Evolutionary conservation across 2,797 vertebrate species (phyloP).

Genomic region (Sebastes minor): DNA sequence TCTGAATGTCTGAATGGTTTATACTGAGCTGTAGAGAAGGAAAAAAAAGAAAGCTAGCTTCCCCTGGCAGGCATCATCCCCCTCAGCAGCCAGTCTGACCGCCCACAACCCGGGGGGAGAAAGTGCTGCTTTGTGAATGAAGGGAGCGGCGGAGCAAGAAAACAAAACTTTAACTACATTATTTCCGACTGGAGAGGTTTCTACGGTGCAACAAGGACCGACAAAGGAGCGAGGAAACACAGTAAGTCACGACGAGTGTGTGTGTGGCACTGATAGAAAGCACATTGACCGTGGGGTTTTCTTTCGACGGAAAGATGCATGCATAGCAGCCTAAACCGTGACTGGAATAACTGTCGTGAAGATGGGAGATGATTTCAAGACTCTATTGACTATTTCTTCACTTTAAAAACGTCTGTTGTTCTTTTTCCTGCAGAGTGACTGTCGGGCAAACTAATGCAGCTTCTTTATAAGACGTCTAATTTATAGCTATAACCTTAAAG

Average conservation of each 20-base stretch:
- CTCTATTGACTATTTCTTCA: not conserved
- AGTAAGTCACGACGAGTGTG: constrained; percentile 55
- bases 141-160: constrained; percentile 73
- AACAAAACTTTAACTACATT: constrained; percentile 62
- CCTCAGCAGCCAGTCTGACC: constrained; percentile 64
- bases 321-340: constrained; percentile 68
- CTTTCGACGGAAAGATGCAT: constrained; percentile 59
- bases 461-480: not conserved
- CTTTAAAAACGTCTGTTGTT: not conserved
- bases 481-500: not conserved
- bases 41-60: constrained; percentile 12
- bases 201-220: not conserved
- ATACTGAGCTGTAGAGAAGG: not conserved
- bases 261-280: constrained; percentile 31
- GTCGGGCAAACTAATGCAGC: not conserved
- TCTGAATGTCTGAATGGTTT: constrained; percentile 29
- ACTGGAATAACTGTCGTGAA: constrained; percentile 71
- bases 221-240: not conserved
- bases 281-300: constrained; percentile 39
- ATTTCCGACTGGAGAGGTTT: constrained; percentile 10
- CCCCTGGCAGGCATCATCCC: constrained; percentile 61
- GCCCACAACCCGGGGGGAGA: constrained; percentile 75
- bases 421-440: not conserved
- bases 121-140: constrained; percentile 82
- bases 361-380: constrained; percentile 38